Percentiles rank a stretch among this genome's conserved stretches.
Conservation (phyloP, 2,888 invertebrate genomes). For the Temnothorax rugatulus region DNA sequence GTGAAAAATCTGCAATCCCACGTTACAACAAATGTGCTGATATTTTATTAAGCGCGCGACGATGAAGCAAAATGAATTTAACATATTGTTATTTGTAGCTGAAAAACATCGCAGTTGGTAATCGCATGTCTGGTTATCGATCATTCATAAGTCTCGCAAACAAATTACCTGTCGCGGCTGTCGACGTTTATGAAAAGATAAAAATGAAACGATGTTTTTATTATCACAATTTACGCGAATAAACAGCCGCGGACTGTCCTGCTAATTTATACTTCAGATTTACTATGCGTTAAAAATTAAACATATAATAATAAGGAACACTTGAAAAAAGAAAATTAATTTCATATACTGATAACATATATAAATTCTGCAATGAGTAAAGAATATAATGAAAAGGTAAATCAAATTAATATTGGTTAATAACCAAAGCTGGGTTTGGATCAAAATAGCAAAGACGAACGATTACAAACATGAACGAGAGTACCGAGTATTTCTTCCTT, state of each 20-base stretch:
- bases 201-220: constrained; percentile 2
- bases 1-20: not conserved
- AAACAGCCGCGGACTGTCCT: no score
- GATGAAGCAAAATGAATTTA: not conserved
- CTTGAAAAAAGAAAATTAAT: not conserved
- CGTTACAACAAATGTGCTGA: not conserved
- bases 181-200: constrained; percentile 10
- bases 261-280: constrained; percentile 8
- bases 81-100: constrained; percentile 3
- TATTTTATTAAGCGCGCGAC: not conserved
- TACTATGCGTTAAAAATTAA: not conserved
- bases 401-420: not conserved
- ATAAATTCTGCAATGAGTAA: not conserved
- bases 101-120: not conserved
- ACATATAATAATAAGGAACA: not conserved
- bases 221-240: constrained; percentile 15
- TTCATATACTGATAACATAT: not conserved
- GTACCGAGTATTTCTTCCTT: not conserved
- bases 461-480: not conserved
- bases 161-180: constrained; percentile 3
- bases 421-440: not conserved
- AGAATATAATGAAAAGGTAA: not conserved
- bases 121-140: not conserved
- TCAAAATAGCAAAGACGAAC: not conserved
- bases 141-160: constrained; percentile 18